Base-by-base conservation (phyloP, 2,113 vertebrate genomes). In the Hippocampus guttulatus region DNA sequence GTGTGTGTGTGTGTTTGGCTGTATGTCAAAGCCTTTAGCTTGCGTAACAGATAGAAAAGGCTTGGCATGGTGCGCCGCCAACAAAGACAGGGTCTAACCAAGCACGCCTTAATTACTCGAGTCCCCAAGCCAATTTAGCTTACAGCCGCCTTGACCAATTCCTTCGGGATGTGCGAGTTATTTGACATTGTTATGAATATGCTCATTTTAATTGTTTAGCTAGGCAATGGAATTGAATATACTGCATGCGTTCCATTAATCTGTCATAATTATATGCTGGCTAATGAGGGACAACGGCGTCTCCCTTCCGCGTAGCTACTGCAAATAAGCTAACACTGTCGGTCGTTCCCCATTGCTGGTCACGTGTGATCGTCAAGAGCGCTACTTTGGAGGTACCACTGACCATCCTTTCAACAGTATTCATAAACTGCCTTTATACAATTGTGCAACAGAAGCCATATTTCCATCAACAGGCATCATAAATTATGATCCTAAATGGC, bases 161-260 rank as follows among this genome's bases (percentile, higher is more conserved):
- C 68, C 78, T 83, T 83, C 84, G 87, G 70, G 60, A 47, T 68
- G 8, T 55, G 52, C 14, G 2, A 9, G 52, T 23, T 55, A 55
- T 23, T 55, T 14, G n/a, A 55, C 52, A 10, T 55, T n/a, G 52
- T 55, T 55, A 55, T n/a, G 16, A n/a, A 5, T 10, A 21, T 52
- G 49, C 33, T 38, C 33, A 38, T 38, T 38, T 38, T 38, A 52
- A 20, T 52, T 52, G 49, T 52, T 52, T 52, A 52, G 49, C 15
- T 2, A 10, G 21, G 52, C 20, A 11, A 23, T 55, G 20, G 20
- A 54, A 54, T 54, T 21, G 20, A 54, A n/a, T 54, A 20, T n/a
- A 2, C 52, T n/a, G 9, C 52, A n/a, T 55, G 52, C 8, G 8
- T 23, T n/a, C 52, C 10, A 55, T 55, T 55, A 55, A 55, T 55